A percentile compares a stretch with the other conserved stretches of the same genome.
Conservation (phyloP, 2,888 invertebrate species). For the Emmelina monodactyla region DNA sequence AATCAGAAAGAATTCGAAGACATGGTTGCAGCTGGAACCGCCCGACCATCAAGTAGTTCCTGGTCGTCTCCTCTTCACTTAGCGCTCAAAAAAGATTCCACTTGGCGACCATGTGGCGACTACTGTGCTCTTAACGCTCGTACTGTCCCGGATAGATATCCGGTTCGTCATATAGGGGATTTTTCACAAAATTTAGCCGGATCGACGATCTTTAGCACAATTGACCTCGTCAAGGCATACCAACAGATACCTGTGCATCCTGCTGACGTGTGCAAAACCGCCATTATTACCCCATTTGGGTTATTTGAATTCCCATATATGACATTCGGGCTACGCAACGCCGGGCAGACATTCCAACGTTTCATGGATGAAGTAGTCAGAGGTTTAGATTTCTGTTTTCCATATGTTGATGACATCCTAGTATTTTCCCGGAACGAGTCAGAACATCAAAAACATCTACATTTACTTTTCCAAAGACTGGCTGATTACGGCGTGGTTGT, state of each 20-base stretch:
- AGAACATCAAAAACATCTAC: slow-evolving; percentile 19
- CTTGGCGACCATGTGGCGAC: neutral
- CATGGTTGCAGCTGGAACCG: slow-evolving; percentile 15
- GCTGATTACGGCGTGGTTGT: slow-evolving; percentile 11
- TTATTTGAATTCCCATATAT: slow-evolving; percentile 24
- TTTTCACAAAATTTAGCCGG: neutral
- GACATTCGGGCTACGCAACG: slow-evolving; percentile 33
- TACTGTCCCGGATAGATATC: neutral
- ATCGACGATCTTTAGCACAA: neutral
- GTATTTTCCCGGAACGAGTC: slow-evolving; percentile 13
- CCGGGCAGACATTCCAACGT: slow-evolving; percentile 32
- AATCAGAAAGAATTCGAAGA: slow-evolving; percentile 10
- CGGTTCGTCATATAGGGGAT: neutral
- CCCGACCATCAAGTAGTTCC: slow-evolving; percentile 18
- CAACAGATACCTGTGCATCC: slow-evolving; percentile 28
- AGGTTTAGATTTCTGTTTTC: slow-evolving; percentile 24
- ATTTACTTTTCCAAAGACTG: slow-evolving; percentile 9
- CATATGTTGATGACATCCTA: slow-evolving; percentile 26
- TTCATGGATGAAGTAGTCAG: slow-evolving; percentile 24
- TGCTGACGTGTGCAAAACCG: slow-evolving; percentile 20
- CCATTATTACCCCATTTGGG: slow-evolving; percentile 19
- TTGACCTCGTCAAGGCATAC: slow-evolving; percentile 20
- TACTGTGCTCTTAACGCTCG: neutral
- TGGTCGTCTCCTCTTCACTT: slow-evolving; percentile 19
- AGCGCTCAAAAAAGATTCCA: neutral